Percentiles rank a stretch among this genome's conserved stretches.
These are phyloP conservation scores for Leucopsar rothschildi DNA, from an alignment of 2,113 vertebrate species.

Conservation along the genomic window DNA sequence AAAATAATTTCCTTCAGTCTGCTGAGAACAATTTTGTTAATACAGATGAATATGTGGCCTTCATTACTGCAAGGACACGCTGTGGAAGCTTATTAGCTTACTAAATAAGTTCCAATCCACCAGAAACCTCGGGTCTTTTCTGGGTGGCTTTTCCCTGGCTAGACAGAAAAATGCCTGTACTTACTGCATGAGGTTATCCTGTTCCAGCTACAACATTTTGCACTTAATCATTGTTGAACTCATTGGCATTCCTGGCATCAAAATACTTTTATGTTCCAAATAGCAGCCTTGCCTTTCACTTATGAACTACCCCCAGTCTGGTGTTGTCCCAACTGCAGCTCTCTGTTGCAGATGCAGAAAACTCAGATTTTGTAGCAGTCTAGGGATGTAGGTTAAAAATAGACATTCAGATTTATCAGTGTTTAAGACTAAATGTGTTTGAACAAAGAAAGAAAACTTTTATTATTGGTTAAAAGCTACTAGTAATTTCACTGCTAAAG, in stretches of 20 bases:
- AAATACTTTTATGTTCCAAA: background rate
- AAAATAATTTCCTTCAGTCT: background rate
- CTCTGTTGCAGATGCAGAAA: background rate
- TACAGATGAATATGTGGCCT: background rate
- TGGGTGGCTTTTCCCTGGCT: background rate
- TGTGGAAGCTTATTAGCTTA: background rate
- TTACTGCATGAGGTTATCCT: background rate
- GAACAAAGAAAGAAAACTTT: background rate
- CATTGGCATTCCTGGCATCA: background rate
- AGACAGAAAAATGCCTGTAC: background rate
- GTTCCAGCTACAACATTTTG: background rate
- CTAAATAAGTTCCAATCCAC: background rate
- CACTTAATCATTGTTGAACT: background rate
- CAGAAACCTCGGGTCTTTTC: background rate
- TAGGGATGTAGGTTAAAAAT: background rate
- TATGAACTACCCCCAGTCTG: rapidly evolving
- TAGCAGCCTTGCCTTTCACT: background rate
- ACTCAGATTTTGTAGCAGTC: background rate
- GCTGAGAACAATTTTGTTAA: background rate
- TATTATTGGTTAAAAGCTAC: background rate
- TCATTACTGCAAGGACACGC: background rate
- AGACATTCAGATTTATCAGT: background rate
- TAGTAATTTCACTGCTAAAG: background rate
- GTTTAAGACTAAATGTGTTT: background rate
- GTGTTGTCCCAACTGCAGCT: background rate